Conservation (phyloP, 2,888 invertebrate genomes). For the Portevinia maculata region DNA sequence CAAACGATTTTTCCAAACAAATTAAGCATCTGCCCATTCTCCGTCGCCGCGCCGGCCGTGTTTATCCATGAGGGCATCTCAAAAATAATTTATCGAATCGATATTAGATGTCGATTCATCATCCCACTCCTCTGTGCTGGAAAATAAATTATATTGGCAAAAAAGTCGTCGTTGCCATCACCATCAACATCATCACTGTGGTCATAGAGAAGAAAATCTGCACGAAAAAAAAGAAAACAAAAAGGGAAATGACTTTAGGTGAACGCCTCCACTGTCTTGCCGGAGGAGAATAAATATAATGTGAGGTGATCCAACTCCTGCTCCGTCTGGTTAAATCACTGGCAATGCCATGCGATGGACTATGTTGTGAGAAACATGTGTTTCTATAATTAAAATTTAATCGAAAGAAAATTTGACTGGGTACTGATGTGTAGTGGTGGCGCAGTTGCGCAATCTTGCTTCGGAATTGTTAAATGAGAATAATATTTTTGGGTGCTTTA, state of each 20-base stretch:
- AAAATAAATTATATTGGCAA: slow-evolving; percentile 65
- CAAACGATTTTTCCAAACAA: slow-evolving; percentile 71
- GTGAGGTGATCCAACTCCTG: slow-evolving; percentile 18
- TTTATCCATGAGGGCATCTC: slow-evolving; percentile 58
- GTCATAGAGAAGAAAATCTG: slow-evolving; percentile 52
- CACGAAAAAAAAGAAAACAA: no score
- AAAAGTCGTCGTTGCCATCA: slow-evolving; percentile 37
- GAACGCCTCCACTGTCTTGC: slow-evolving; percentile 59
- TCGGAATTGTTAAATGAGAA: slow-evolving; percentile 18
- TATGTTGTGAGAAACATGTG: slow-evolving; percentile 46
- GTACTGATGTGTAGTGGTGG: slow-evolving; percentile 39
- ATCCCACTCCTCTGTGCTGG: slow-evolving; percentile 74
- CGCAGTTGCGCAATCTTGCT: background rate
- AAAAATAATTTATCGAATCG: slow-evolving; percentile 79
- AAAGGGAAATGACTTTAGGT: slow-evolving; percentile 46
- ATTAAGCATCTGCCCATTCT: slow-evolving; percentile 73
- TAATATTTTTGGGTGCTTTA: slow-evolving; percentile 32
- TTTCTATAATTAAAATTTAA: slow-evolving; percentile 70
- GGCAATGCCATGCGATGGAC: slow-evolving; percentile 21
- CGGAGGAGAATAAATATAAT: slow-evolving; percentile 48
- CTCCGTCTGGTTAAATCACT: slow-evolving; percentile 23
- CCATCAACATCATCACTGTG: slow-evolving; percentile 29
- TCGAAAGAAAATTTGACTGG: slow-evolving; percentile 69
- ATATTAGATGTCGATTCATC: slow-evolving; percentile 82
- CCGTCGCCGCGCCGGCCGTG: slow-evolving; percentile 24